Percentiles rank a stretch among this genome's conserved stretches.
phyloP scores from a whole-genome alignment of 1,140 invertebrate species.

The Teleopsis dalmanni region DNA sequence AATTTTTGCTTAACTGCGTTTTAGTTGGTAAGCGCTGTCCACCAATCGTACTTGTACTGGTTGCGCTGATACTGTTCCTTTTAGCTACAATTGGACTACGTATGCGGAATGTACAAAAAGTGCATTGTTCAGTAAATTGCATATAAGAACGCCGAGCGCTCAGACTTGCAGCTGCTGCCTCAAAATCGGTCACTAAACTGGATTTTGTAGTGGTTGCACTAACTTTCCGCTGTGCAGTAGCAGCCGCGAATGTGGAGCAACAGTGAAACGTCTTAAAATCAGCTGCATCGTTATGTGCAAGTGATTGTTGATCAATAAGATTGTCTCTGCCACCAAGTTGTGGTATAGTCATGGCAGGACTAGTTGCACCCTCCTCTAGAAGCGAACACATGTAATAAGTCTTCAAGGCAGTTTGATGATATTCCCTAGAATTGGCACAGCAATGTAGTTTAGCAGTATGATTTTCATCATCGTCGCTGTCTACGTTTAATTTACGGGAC shows the following conservation, averaged over 20 bases:
- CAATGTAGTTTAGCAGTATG: slow-evolving; percentile 25
- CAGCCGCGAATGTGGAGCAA: slow-evolving; percentile 34
- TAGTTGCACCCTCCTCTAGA: slow-evolving; percentile 19
- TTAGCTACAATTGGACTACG: slow-evolving; percentile 17
- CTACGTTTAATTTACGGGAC: not conserved
- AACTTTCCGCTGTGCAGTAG: slow-evolving; percentile 27
- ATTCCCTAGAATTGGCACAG: slow-evolving; percentile 35
- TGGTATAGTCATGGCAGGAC: slow-evolving; percentile 4
- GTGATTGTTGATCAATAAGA: slow-evolving; percentile 1
- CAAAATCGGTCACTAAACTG: slow-evolving; percentile 19
- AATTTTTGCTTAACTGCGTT: slow-evolving; percentile 10
- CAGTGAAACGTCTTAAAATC: slow-evolving; percentile 34
- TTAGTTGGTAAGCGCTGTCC: not conserved
- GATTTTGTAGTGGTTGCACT: slow-evolving; percentile 27
- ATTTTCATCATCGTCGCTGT: not conserved
- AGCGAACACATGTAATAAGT: slow-evolving; percentile 39
- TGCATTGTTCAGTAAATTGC: slow-evolving; percentile 41
- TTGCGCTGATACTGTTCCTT: slow-evolving; percentile 7
- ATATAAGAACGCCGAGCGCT: slow-evolving; percentile 22
- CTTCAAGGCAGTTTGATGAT: slow-evolving; percentile 29
- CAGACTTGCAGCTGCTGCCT: slow-evolving; percentile 14
- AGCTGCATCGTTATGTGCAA: not conserved
- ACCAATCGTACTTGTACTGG: slow-evolving; percentile 1
- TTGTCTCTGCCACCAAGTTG: slow-evolving; percentile 6
- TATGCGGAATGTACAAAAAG: slow-evolving; percentile 38